Conservation (phyloP, 2,888 invertebrate genomes). For the Desoria tigrina region DNA sequence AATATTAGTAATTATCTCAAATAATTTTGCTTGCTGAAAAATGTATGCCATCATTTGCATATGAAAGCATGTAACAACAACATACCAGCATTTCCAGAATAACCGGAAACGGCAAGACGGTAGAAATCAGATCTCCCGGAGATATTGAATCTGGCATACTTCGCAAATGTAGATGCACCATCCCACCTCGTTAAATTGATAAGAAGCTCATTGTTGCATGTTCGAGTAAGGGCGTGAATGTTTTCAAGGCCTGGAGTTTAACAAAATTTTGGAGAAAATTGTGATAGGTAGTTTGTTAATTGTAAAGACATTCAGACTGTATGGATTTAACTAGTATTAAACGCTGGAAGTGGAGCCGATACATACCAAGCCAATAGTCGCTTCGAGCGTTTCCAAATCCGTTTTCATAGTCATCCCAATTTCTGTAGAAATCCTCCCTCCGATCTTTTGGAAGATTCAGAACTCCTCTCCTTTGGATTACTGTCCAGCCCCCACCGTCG, state of each 20-base stretch:
- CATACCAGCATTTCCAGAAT: conserved; percentile 42
- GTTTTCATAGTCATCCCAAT: conserved; percentile 45
- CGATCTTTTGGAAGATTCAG: conserved; percentile 19
- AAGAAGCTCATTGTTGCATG: conserved; percentile 38
- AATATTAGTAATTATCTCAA: too few relatives aligned
- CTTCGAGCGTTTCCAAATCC: conserved; percentile 39
- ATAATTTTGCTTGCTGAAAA: too few relatives aligned
- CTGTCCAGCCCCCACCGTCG: conserved; percentile 46
- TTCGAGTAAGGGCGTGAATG: conserved; percentile 27
- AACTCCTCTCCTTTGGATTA: conserved; percentile 39
- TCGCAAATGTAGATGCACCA: conserved; percentile 30
- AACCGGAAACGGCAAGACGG: conserved; percentile 27
- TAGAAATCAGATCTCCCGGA: conserved; percentile 32
- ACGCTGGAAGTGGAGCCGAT: background rate
- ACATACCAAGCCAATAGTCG: conserved; percentile 44
- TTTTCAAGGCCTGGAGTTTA: conserved; percentile 33
- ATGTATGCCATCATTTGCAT: too few relatives aligned
- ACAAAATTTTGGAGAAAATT: background rate
- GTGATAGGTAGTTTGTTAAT: background rate
- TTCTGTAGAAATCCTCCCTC: conserved; percentile 38
- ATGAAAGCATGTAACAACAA: too few relatives aligned
- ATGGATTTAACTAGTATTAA: too few relatives aligned
- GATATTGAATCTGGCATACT: conserved; percentile 37
- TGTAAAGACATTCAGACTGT: background rate
- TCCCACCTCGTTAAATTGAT: conserved; percentile 46